Percentiles rank a stretch among this genome's conserved stretches.
Conservation (phyloP, 2,113 vertebrate species). For the Brachyhypopomus gauderio region DNA sequence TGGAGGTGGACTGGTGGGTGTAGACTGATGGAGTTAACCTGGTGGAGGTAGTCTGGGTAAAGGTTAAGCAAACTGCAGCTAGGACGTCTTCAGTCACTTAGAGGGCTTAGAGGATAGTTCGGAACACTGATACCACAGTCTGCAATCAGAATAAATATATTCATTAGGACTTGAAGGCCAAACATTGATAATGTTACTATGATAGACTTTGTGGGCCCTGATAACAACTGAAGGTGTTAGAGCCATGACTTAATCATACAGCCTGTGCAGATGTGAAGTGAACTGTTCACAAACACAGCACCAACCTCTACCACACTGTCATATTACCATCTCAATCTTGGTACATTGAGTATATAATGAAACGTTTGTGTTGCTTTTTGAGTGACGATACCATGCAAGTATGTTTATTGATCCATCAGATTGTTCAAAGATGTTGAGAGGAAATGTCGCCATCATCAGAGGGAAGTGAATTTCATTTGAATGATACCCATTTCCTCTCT, state of each 20-base stretch:
- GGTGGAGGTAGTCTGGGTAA: not conserved
- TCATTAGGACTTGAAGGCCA: not conserved
- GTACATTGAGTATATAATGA: constrained; percentile 15
- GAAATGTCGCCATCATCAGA: constrained; percentile 34
- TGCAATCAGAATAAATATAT: not conserved
- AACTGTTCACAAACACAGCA: constrained; percentile 3
- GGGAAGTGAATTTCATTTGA: constrained; percentile 39
- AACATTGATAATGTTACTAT: not conserved
- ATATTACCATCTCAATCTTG: not conserved
- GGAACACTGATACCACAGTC: too few species aligned
- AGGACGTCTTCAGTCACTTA: not conserved
- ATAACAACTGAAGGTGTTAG: not conserved
- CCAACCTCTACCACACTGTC: not conserved
- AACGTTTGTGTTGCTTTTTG: constrained; percentile 11
- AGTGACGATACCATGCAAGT: not conserved
- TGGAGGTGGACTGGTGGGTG: not conserved
- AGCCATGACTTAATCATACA: not conserved
- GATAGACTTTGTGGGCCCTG: too few species aligned
- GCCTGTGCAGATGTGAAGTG: not conserved
- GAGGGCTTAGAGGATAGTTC: not conserved
- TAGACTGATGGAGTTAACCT: not conserved
- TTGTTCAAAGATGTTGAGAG: constrained; percentile 7
- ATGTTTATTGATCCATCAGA: not conserved
- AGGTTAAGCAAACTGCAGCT: not conserved
- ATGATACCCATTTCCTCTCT: constrained; percentile 16